Percentiles rank a stretch among this genome's conserved stretches.
These are phyloP conservation scores for Gymnoscopelus microlampas DNA, from an alignment of 2,797 vertebrate genomes.

Conservation along the genomic window DNA sequence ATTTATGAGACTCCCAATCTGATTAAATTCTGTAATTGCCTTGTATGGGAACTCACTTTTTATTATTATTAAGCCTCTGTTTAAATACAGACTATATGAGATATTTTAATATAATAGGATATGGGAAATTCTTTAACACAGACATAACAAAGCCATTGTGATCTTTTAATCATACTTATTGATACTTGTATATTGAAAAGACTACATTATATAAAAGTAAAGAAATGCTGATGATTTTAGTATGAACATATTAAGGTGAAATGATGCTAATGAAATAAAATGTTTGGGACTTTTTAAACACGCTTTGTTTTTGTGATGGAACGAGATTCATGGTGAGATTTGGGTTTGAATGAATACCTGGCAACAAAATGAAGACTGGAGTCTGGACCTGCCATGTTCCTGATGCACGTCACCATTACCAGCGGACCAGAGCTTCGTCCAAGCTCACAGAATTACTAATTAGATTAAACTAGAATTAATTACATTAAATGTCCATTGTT, in stretches of 20 bases:
- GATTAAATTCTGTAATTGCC: slow-evolving; percentile 82
- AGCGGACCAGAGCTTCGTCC: too few relatives aligned
- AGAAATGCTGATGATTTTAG: slow-evolving; percentile 79
- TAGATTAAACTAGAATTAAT: too few relatives aligned
- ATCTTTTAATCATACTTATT: slow-evolving; percentile 82
- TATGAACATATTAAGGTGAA: slow-evolving; percentile 73
- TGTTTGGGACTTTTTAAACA: slow-evolving; percentile 79
- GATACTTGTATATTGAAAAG: slow-evolving; percentile 82
- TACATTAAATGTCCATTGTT: too few relatives aligned
- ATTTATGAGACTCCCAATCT: slow-evolving; percentile 79
- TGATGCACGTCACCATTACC: too few relatives aligned
- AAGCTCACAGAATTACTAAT: too few relatives aligned
- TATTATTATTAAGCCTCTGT: slow-evolving; percentile 80
- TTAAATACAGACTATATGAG: slow-evolving; percentile 78
- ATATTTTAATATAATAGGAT: slow-evolving; percentile 87
- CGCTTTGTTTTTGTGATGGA: slow-evolving; percentile 61
- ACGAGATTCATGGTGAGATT: slow-evolving; percentile 32
- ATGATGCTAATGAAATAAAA: slow-evolving; percentile 76
- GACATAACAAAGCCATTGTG: slow-evolving; percentile 82
- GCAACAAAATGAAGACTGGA: too few relatives aligned
- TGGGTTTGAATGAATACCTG: slow-evolving; percentile 2
- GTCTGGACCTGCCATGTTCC: too few relatives aligned
- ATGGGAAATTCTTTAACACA: slow-evolving; percentile 79
- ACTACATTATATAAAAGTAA: slow-evolving; percentile 76
- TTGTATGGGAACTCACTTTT: slow-evolving; percentile 82